Conservation (phyloP, 2,113 vertebrate species). For the Hippocampus abdominalis region DNA sequence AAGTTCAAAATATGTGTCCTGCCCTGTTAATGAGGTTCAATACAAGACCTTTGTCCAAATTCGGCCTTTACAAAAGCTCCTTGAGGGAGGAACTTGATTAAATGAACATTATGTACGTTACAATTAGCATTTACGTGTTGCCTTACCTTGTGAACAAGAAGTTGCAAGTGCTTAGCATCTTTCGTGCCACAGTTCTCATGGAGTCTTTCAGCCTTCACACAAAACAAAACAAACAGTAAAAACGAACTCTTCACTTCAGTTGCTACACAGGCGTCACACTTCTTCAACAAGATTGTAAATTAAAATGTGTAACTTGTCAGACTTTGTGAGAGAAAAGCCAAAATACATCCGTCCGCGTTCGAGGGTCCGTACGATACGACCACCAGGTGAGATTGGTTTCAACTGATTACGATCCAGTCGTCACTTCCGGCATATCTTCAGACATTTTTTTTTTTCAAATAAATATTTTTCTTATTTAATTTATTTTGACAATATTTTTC, state of each 20-base stretch:
- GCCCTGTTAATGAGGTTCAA: background rate
- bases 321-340: background rate
- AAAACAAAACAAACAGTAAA: background rate
- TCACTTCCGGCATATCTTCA: background rate
- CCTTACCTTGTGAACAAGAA: slow-evolving; percentile 31
- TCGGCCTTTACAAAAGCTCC: background rate
- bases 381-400: slow-evolving; percentile 24
- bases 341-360: background rate
- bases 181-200: slow-evolving; percentile 25
- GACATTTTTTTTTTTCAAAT: too few species aligned
- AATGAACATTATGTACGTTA: background rate
- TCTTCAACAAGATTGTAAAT: background rate
- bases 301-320: background rate
- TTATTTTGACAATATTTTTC: too few species aligned
- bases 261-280: background rate
- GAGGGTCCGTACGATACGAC: background rate
- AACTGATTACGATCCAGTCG: slow-evolving; percentile 5
- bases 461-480: too few species aligned
- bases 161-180: slow-evolving; percentile 31
- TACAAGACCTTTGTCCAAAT: background rate
- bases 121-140: background rate
- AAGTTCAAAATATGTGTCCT: background rate
- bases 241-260: background rate
- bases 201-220: background rate
- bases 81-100: background rate